phyloP scores from a whole-genome alignment of 1,140 invertebrate genomes.

The Dendroctonus ponderosae region DNA sequence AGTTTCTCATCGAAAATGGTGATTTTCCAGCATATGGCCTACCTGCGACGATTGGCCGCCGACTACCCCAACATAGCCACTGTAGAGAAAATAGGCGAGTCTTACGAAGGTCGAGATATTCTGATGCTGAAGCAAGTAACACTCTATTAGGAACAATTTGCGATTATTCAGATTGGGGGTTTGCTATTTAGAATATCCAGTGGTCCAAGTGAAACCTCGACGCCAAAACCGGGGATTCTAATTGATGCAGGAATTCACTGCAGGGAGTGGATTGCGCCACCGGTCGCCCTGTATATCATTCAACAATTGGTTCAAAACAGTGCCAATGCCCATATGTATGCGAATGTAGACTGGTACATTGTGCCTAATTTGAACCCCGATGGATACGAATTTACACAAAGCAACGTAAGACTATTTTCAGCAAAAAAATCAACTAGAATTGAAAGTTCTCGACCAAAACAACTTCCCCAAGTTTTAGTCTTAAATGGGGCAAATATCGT shows the following conservation, averaged over 20 bases:
- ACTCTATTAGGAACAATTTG: neutral
- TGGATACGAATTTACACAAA: conserved; percentile 66
- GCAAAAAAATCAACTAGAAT: neutral
- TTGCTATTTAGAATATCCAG: conserved; percentile 29
- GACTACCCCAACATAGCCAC: conserved; percentile 52
- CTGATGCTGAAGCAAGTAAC: conserved; percentile 27
- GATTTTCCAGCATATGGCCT: conserved; percentile 52
- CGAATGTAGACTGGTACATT: conserved; percentile 65
- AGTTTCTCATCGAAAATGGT: neutral
- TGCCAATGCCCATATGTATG: conserved; percentile 47
- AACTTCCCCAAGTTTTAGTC: no score
- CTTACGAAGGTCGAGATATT: conserved; percentile 58
- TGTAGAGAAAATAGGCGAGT: conserved; percentile 56
- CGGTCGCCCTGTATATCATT: conserved; percentile 64
- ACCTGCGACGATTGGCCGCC: conserved; percentile 50
- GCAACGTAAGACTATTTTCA: neutral
- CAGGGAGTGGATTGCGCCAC: conserved; percentile 68
- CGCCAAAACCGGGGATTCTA: conserved; percentile 60
- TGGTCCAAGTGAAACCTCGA: conserved; percentile 51
- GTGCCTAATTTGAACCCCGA: conserved; percentile 71
- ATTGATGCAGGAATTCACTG: conserved; percentile 66
- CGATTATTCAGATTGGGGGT: neutral
- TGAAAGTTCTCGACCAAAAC: no score
- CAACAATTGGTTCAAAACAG: conserved; percentile 58
- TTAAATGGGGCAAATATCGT: no score